A percentile compares a stretch with the other conserved stretches of the same genome.
Conservation (phyloP, 2,113 vertebrate species). For the Oreochromis tanganicae region DNA sequence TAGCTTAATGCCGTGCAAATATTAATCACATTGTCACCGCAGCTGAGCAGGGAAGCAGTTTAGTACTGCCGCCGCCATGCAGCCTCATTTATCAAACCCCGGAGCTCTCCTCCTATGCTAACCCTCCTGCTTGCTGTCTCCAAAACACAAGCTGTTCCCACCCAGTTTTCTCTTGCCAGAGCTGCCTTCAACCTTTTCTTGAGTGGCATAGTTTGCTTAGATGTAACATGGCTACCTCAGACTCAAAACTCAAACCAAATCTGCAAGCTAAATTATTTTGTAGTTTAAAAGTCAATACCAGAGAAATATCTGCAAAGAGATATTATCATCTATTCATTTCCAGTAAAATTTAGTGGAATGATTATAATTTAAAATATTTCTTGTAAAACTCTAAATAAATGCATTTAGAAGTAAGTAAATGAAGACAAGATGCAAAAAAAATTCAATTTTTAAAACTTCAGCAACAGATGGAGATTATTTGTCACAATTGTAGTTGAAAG, state of each 20-base stretch:
- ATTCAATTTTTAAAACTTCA: background rate
- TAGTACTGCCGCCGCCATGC: slow-evolving; percentile 50
- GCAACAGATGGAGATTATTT: background rate
- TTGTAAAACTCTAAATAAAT: background rate
- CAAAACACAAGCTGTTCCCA: slow-evolving; percentile 59
- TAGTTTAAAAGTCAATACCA: background rate
- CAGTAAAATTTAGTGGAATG: background rate
- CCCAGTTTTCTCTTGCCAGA: slow-evolving; percentile 24
- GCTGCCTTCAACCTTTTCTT: slow-evolving; percentile 4
- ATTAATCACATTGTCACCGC: slow-evolving; percentile 76
- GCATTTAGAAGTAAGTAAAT: background rate
- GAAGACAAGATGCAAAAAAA: background rate
- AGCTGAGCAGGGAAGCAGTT: slow-evolving; percentile 70
- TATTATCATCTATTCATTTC: background rate
- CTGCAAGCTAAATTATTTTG: background rate
- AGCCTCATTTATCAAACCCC: slow-evolving; percentile 72
- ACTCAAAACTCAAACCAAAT: background rate
- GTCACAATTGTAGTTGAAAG: background rate
- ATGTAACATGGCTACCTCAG: background rate
- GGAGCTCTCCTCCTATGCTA: slow-evolving; percentile 43
- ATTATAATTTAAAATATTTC: background rate
- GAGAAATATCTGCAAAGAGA: background rate
- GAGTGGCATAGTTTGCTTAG: background rate
- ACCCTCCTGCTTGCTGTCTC: slow-evolving; percentile 42
- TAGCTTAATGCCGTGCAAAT: slow-evolving; percentile 69